Percentiles rank a stretch among this genome's conserved stretches.
Conservation (phyloP, 2,113 vertebrate genomes). For the Spizaetus ornatus region DNA sequence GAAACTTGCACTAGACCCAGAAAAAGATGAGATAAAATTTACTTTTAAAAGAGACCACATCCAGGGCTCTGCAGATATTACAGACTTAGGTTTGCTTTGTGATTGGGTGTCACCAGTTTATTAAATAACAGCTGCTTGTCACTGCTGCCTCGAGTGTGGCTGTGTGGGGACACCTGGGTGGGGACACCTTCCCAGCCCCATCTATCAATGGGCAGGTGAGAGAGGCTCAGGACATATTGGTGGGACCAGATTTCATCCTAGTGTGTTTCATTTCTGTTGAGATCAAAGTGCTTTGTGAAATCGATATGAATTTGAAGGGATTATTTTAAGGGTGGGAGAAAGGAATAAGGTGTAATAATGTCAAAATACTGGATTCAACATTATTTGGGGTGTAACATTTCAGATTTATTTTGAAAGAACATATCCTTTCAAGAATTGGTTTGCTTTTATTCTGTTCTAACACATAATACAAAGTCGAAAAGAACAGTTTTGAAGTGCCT, state of each 20-base stretch:
- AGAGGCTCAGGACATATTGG: background rate
- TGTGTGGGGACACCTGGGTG: background rate
- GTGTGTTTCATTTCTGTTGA: background rate
- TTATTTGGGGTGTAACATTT: background rate
- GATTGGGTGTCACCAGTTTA: background rate
- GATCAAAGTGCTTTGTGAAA: background rate
- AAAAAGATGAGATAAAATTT: background rate
- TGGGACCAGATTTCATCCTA: background rate
- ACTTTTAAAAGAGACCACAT: background rate
- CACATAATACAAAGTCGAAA: background rate
- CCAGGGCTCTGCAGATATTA: background rate
- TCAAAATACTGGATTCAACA: background rate
- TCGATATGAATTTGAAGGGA: rapidly evolving
- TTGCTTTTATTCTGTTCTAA: background rate
- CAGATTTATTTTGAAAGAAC: background rate
- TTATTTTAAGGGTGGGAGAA: background rate
- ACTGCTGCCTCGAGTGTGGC: background rate
- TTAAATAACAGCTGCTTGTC: background rate
- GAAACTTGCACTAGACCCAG: background rate
- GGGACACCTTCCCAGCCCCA: background rate
- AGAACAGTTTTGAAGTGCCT: background rate
- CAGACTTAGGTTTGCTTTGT: background rate
- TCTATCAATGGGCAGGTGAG: background rate
- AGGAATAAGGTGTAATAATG: background rate
- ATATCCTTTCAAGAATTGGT: background rate